Evolutionary conservation across 1,140 invertebrate species (phyloP).

Genomic region (Ptiloglossa arizonensis): DNA sequence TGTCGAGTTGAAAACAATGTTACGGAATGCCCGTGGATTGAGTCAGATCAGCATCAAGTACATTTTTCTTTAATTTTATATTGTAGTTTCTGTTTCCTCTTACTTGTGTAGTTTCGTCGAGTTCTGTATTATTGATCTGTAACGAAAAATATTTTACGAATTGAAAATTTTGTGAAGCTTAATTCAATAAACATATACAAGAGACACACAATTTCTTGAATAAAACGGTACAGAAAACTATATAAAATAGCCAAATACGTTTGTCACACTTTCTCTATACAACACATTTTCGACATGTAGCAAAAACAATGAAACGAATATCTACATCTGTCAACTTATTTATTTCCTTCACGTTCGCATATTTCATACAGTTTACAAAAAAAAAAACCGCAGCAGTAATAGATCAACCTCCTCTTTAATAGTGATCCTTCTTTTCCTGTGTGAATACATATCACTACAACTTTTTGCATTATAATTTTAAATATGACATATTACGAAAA

Average conservation of each 20-base stretch:
- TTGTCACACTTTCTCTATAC: constrained; percentile 20
- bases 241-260: constrained; percentile 2
- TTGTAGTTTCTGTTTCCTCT: too few relatives aligned
- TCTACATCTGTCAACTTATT: constrained; percentile 49
- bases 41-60: too few relatives aligned
- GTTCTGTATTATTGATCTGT: too few relatives aligned
- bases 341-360: constrained; percentile 49
- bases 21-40: too few relatives aligned
- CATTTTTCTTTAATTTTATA: too few relatives aligned
- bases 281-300: constrained; percentile 17
- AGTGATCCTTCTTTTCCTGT: constrained; percentile 55
- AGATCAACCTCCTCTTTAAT: constrained; percentile 72
- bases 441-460: constrained; percentile 53
- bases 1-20: too few relatives aligned
- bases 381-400: constrained; percentile 58
- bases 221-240: constrained; percentile 16
- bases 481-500: constrained; percentile 54
- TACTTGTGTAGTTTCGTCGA: too few relatives aligned
- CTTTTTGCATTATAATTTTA: constrained; percentile 28
- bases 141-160: too few relatives aligned
- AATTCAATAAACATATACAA: constrained; percentile 9
- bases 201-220: constrained; percentile 16
- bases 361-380: constrained; percentile 45
- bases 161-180: too few relatives aligned
- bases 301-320: constrained; percentile 50